phyloP scores from a whole-genome alignment of 2,113 vertebrate species.

The Oceanodroma tethys region DNA sequence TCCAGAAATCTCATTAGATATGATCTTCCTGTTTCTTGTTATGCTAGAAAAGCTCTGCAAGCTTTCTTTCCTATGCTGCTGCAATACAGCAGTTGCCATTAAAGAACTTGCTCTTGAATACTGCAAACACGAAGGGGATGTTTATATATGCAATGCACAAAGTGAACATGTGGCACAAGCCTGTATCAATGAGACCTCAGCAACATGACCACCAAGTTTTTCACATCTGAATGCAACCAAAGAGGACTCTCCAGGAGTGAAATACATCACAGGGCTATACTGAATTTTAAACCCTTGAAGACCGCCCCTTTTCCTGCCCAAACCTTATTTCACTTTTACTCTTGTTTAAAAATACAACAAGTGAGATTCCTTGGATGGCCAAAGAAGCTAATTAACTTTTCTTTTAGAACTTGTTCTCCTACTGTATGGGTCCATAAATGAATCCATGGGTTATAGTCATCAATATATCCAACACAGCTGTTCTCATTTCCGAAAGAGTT shows the following conservation, averaged over 20 bases:
- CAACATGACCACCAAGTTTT: not conserved
- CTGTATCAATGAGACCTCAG: not conserved
- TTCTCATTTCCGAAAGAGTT: not conserved
- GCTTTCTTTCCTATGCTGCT: not conserved
- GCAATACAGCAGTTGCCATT: not conserved
- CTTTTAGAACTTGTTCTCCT: not conserved
- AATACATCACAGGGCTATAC: not conserved
- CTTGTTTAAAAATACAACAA: not conserved
- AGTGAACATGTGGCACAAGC: not conserved
- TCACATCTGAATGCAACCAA: not conserved
- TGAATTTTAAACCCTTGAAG: not conserved
- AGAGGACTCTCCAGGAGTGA: not conserved
- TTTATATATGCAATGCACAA: not conserved
- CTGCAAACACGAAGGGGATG: not conserved
- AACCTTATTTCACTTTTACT: not conserved
- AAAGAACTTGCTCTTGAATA: not conserved
- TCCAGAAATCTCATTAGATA: constrained; percentile 39
- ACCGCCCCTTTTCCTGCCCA: not conserved
- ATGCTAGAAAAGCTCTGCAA: not conserved
- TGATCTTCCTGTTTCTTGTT: not conserved
- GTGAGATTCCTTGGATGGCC: not conserved
- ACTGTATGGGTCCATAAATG: not conserved
- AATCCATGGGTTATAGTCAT: not conserved
- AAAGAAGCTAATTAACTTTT: not conserved
- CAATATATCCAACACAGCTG: not conserved